Percentiles rank a stretch among this genome's conserved stretches.
Evolutionary conservation across 2,797 vertebrate species (phyloP).

Genomic region (Oreochromis mossambicus): DNA sequence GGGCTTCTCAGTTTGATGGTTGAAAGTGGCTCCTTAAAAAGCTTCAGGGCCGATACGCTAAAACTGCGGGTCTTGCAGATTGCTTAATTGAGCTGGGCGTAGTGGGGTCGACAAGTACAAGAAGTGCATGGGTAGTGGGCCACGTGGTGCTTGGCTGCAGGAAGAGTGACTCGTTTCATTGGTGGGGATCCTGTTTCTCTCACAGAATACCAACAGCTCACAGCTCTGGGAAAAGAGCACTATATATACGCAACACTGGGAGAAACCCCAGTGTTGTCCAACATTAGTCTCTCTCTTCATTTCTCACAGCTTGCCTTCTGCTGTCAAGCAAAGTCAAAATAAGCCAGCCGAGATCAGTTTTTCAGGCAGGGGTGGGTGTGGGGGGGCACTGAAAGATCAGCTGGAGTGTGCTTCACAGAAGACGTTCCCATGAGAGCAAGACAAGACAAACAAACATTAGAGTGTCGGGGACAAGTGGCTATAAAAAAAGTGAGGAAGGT

Average conservation of each 20-base stretch:
- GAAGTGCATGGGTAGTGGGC: background rate
- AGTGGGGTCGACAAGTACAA: slow-evolving; percentile 24
- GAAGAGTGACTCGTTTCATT: slow-evolving; percentile 44
- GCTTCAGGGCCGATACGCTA: background rate
- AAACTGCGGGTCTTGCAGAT: background rate
- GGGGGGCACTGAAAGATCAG: slow-evolving; percentile 7
- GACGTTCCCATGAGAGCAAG: background rate
- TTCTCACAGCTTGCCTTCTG: slow-evolving; percentile 17
- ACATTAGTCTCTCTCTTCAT: slow-evolving; percentile 12
- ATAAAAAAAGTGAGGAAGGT: background rate
- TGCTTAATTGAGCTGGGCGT: background rate
- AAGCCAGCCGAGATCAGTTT: slow-evolving; percentile 20
- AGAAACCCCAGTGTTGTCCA: slow-evolving; percentile 50
- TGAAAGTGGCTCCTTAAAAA: background rate
- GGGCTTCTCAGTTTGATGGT: background rate
- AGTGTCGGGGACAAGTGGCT: background rate
- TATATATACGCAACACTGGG: slow-evolving; percentile 61
- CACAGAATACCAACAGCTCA: slow-evolving; percentile 57
- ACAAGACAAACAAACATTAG: slow-evolving; percentile 1
- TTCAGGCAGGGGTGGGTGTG: background rate
- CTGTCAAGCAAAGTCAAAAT: slow-evolving; percentile 51
- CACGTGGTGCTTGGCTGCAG: slow-evolving; percentile 21
- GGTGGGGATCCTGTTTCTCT: slow-evolving; percentile 67
- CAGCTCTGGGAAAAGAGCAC: slow-evolving; percentile 68
- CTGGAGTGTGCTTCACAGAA: slow-evolving; percentile 33